Conservation (phyloP, 92 coral and sea anemone genomes). For the Actinernus sp. region DNA sequence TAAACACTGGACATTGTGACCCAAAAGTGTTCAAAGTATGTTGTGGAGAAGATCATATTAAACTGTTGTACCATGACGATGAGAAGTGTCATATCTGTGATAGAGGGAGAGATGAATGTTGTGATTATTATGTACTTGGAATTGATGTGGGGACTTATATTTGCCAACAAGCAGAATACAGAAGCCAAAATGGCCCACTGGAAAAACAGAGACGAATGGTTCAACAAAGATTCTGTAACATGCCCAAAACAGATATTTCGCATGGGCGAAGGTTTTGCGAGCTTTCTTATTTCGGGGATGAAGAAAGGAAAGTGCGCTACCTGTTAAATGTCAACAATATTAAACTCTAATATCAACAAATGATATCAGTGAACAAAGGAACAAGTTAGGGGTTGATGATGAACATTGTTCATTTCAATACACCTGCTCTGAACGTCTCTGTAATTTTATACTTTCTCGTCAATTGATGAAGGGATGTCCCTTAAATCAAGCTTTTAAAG, state of each 20-base stretch:
- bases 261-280: constrained; percentile 27
- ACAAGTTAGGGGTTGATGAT: not conserved
- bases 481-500: constrained; percentile 41
- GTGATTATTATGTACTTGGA: constrained; percentile 38
- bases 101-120: constrained; percentile 12
- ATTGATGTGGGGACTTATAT: constrained; percentile 5
- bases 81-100: constrained; percentile 17
- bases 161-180: constrained; percentile 8
- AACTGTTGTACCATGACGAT: constrained; percentile 11
- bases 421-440: constrained; percentile 12
- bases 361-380: constrained; percentile 2
- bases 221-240: not conserved
- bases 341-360: not conserved
- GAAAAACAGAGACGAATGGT: constrained; percentile 35
- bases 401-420: not conserved
- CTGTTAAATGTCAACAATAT: constrained; percentile 25
- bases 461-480: constrained; percentile 27
- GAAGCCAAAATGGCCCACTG: constrained; percentile 26
- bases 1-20: constrained; percentile 38
- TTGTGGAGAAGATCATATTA: constrained; percentile 43
- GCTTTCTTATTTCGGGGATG: constrained; percentile 36
- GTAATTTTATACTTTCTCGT: not conserved
- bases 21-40: constrained; percentile 39
- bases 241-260: constrained; percentile 6
- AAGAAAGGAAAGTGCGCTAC: constrained; percentile 6